phyloP scores from a whole-genome alignment of 2,797 vertebrate genomes.

The Alauda arvensis region DNA sequence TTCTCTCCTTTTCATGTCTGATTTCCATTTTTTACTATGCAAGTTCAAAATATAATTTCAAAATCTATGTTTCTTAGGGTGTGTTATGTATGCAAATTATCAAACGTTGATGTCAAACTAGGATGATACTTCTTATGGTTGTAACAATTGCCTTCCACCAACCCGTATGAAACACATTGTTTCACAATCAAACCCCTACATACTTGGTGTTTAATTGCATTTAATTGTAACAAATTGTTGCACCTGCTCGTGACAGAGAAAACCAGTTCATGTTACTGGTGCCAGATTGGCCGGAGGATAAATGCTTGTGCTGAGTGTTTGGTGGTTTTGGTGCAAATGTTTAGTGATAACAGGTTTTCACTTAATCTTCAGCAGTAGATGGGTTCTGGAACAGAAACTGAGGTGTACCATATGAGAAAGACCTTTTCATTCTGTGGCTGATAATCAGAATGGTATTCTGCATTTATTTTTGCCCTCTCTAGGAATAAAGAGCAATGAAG shows the following conservation, averaged over 20 bases:
- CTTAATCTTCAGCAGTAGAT: neutral
- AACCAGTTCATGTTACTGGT: neutral
- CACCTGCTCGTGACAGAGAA: neutral
- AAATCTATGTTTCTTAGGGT: neutral
- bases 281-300: neutral
- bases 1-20: neutral
- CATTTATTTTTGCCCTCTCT: neutral
- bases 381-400: neutral
- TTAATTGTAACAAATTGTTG: neutral
- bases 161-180: neutral
- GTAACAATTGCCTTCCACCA: neutral
- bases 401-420: neutral
- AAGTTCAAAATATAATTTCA: neutral
- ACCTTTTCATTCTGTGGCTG: neutral
- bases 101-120: neutral
- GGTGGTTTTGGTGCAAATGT: neutral
- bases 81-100: neutral
- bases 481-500: neutral
- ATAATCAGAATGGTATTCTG: neutral
- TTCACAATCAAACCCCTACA: neutral
- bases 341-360: neutral
- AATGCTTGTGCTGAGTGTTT: neutral
- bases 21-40: neutral
- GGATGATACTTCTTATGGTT: neutral
- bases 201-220: neutral